Conservation (phyloP, 2,113 vertebrate species). For the Otocyon megalotis region DNA sequence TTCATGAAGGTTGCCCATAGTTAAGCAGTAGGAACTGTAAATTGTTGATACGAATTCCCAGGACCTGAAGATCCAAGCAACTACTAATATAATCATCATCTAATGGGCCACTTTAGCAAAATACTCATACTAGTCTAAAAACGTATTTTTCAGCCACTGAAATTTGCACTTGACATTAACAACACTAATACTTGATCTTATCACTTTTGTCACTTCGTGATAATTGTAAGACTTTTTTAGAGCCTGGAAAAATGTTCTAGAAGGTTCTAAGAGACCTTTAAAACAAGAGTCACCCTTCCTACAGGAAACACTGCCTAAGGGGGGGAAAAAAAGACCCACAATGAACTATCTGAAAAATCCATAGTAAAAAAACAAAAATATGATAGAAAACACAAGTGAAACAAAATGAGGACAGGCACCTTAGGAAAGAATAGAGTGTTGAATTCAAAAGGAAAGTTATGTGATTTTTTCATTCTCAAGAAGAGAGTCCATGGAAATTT, state of each 20-base stretch:
- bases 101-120: neutral
- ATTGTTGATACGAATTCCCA: neutral
- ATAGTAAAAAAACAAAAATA: neutral
- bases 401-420: neutral
- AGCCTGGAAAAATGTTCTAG: neutral
- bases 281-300: neutral
- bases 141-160: neutral
- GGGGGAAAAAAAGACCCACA: neutral
- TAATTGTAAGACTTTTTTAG: neutral
- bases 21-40: neutral
- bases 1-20: neutral
- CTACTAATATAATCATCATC: neutral
- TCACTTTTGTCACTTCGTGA: neutral
- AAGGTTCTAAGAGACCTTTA: neutral
- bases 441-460: neutral
- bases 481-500: neutral
- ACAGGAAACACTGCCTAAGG: neutral
- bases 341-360: neutral
- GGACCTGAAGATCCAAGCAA: neutral
- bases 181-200: neutral
- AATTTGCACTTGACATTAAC: neutral
- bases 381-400: neutral
- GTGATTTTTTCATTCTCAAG: neutral
- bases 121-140: constrained; percentile 28
- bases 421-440: neutral